These are phyloP conservation scores for Andrena dorsata DNA, from an alignment of 2,888 invertebrate genomes.

Conservation along the genomic window DNA sequence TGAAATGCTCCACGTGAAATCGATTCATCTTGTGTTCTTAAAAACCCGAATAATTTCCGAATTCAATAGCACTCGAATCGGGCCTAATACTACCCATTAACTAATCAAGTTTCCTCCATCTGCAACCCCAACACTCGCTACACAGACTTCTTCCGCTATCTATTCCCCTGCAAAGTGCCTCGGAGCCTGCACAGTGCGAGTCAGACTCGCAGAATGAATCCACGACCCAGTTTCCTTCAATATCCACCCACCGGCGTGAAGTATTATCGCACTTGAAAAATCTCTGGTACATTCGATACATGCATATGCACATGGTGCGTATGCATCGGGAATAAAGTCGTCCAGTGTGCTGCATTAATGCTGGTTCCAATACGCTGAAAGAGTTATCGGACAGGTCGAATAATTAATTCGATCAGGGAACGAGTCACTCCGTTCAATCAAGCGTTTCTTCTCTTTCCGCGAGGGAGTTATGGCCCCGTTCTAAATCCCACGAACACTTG, in stretches of 20 bases:
- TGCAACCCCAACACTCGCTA: too few relatives aligned
- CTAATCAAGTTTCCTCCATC: too few relatives aligned
- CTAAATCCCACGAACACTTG: too few relatives aligned
- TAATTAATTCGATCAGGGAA: background rate
- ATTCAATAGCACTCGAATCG: too few relatives aligned
- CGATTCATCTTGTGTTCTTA: background rate
- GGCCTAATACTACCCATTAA: too few relatives aligned
- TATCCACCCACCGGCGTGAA: background rate
- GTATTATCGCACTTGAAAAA: constrained; percentile 17
- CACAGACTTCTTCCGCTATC: too few relatives aligned
- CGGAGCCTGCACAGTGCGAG: background rate
- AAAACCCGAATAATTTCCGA: too few relatives aligned
- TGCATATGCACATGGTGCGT: constrained; percentile 3
- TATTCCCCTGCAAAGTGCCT: too few relatives aligned
- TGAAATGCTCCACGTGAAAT: background rate
- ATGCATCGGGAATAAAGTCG: constrained; percentile 10
- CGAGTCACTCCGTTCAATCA: background rate
- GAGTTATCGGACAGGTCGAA: background rate
- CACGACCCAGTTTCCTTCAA: background rate
- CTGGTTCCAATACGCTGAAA: background rate
- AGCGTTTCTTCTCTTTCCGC: background rate
- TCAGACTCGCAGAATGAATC: background rate
- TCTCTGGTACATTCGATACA: background rate
- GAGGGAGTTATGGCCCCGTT: background rate
- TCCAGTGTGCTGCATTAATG: background rate